Evolutionary conservation across 2,113 vertebrate genomes (phyloP).

Genomic region (Acanthisitta chloris): DNA sequence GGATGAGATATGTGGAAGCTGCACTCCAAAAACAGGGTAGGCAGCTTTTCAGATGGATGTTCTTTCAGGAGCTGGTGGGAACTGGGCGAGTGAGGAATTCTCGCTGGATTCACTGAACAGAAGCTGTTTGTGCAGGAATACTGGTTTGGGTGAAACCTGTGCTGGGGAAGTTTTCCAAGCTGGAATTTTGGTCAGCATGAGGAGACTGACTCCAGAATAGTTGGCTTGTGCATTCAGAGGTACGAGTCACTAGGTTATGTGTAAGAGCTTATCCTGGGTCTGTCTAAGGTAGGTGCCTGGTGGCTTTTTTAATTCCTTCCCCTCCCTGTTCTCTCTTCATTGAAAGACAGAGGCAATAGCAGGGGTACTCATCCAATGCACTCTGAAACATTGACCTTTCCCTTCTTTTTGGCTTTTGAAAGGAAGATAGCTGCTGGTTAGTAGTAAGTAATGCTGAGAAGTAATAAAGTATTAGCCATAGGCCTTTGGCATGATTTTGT

Average conservation of each 20-base stretch:
- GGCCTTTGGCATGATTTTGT: background rate
- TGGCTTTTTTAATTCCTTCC: background rate
- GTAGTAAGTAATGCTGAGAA: background rate
- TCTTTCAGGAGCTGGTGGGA: background rate
- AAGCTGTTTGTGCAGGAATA: slow-evolving; percentile 36
- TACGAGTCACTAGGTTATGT: background rate
- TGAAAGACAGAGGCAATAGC: background rate
- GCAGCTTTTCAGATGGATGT: background rate
- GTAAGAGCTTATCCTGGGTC: background rate
- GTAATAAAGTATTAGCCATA: background rate
- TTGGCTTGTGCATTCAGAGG: background rate
- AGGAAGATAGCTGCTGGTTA: background rate
- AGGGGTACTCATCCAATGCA: background rate
- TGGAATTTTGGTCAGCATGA: slow-evolving; percentile 12
- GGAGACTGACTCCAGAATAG: background rate
- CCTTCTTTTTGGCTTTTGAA: background rate
- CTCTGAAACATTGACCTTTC: background rate
- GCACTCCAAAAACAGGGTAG: background rate
- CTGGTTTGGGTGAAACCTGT: background rate
- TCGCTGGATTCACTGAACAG: background rate
- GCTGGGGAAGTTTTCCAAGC: background rate
- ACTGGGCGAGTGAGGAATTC: background rate
- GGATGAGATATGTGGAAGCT: background rate
- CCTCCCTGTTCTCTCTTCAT: background rate
- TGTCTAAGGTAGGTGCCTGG: background rate